Conservation (phyloP, 2,797 vertebrate species). For the Otolemur crassicaudatus region DNA sequence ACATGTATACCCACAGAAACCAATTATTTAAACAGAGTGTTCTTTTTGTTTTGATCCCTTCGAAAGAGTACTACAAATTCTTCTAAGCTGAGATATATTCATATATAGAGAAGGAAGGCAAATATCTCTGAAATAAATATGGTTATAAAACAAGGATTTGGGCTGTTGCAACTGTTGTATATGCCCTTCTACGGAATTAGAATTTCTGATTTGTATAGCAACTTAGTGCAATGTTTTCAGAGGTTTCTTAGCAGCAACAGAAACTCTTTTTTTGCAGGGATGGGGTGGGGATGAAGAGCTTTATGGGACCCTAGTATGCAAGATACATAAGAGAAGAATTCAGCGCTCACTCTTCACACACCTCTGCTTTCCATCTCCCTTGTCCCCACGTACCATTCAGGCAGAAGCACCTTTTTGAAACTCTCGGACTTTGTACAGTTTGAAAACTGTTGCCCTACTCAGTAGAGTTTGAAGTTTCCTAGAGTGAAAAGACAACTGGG, state of each 20-base stretch:
- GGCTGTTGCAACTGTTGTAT: background rate
- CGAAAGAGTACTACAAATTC: conserved; percentile 48
- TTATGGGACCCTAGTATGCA: background rate
- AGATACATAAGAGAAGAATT: background rate
- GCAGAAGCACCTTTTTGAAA: background rate
- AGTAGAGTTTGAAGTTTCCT: background rate
- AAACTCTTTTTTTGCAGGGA: background rate
- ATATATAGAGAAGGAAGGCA: background rate
- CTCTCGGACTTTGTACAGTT: background rate
- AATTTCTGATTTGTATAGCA: background rate
- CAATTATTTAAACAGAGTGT: conserved; percentile 1
- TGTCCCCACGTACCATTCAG: background rate
- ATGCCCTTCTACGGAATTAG: background rate
- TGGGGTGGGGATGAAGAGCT: background rate
- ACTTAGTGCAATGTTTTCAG: background rate
- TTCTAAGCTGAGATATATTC: conserved; percentile 29
- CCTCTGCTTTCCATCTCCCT: background rate
- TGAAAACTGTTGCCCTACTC: background rate
- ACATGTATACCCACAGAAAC: background rate
- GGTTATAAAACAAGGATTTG: background rate
- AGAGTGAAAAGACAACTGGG: background rate
- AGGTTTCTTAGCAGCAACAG: background rate
- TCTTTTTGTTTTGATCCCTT: conserved; percentile 41
- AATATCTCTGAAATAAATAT: conserved; percentile 47
- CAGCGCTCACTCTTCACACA: background rate